Evolutionary conservation across 2,113 vertebrate genomes (phyloP), one percentile per base, ranked within the genome.

Genomic region (Indicator indicator): DNA sequence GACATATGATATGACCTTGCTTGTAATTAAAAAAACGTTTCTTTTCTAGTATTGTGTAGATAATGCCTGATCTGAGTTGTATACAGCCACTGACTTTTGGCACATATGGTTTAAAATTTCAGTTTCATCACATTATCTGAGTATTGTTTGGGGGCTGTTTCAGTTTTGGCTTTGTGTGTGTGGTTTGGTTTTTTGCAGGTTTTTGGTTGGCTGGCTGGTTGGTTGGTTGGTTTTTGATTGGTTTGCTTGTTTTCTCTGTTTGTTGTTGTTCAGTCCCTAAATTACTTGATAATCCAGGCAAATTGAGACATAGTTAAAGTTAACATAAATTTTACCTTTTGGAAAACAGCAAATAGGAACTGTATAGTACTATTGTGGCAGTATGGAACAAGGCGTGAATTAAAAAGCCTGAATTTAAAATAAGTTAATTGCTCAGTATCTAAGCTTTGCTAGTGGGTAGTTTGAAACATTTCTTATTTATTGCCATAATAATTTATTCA

Each of bases 391-490:
- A 71, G 26, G 11, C 63, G 3, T 48, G 54, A 70, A 83, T 77
- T 62, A 56, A 52, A 32, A 91, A 85, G 32, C 75, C 52, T 62
- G 38, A 72, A 67, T 95, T 95, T 93, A 92, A 96, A 86, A 65
- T 81, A 70, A 77, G 52, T n/a, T 68, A 74, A 83, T 80, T 36
- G 23, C 33, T 92, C 52, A 42, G 23, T 79, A 79, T 52, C 58
- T 85, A 9, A 86, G 18, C 55, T 93, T 89, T 91, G 27, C 79
- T 91, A 64, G 64, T 77, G 52, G 42, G 28, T 76, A n/a, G 91
- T 93, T 92, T 94, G 32, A 91, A 86, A 60, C 54, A 92, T 93
- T 68, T 70, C 15, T 91, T 93, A 92, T 94, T 96, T 81, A 96
- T 92, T 90, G 33, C 58, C 13, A 64, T 83, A 88, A 91, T 92